Evolutionary conservation across 2,797 vertebrate species (phyloP), one percentile per base, ranked within the genome.

Genomic region (Clarias fuscus): DNA sequence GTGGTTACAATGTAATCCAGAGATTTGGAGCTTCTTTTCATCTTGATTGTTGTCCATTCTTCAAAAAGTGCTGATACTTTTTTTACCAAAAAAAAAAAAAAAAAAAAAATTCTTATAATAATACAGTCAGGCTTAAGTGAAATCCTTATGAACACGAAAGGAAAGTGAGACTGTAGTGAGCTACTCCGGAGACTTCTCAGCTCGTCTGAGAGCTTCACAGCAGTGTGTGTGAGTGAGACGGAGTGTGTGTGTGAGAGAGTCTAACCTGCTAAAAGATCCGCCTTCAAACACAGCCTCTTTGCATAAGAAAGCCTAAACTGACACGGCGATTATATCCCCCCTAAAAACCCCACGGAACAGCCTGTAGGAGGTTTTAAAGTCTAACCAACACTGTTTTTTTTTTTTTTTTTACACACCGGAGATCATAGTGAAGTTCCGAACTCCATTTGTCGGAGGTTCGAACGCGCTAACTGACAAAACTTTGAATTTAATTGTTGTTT

Each of bases 251-350:
- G 80, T 7, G 61, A 22, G 71, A 22, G 64, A 82, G 80, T 68
- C 94, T 93, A 94, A 95, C 93, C 95, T 95, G 95, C 95, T 93
- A 94, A 91, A 90, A 95, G 95, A 96, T 95, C 96, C 97, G 97
- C 97, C 97, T 97, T 93, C 96, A 96, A 94, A 96, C 95, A 95
- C 96, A 94, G 91, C 95, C 94, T 92, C 95, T 99, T 98, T 97
- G 96, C 97, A 98, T 98, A 96, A 98, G 96, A 99, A 99, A 97
- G 97, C 95, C 92, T 95, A 96, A 95, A 96, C 96, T 95, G 97
- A 96, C 96, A 96, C 95, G 96, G 95, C 94, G 95, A 97, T 97
- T 96, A 96, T 95, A 59, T 8, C 84, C 84, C 83, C 72, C 95
- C 95, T 92, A 94, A 96, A 96, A 95, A 95, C 95, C 94, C 70